These are phyloP conservation scores for Oscheius myriophilus DNA, from an alignment of 2,888 invertebrate species.

Conservation along the genomic window DNA sequence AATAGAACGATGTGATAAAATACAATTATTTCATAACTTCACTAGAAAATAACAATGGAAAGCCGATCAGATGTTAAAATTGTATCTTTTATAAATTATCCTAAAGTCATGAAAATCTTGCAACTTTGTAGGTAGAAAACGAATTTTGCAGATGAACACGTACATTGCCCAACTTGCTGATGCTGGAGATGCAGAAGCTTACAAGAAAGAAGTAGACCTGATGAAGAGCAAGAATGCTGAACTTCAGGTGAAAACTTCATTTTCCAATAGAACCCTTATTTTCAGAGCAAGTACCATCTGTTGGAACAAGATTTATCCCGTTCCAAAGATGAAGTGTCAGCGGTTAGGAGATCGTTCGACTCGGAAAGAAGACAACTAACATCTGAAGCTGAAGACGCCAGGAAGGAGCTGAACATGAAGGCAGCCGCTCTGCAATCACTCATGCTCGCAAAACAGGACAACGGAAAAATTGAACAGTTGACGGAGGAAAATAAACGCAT, in stretches of 20 bases:
- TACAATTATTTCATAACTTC: no score
- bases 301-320: slow-evolving; percentile 14
- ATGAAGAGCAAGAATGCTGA: slow-evolving; percentile 23
- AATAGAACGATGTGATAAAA: no score
- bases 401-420: slow-evolving; percentile 60
- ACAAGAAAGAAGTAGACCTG: slow-evolving; percentile 36
- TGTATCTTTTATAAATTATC: no score
- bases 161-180: slow-evolving; percentile 66
- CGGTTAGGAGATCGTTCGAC: slow-evolving; percentile 8
- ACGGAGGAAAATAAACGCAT: slow-evolving; percentile 36
- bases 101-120: no score
- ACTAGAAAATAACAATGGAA: no score
- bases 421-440: slow-evolving; percentile 60
- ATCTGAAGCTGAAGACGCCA: slow-evolving; percentile 49
- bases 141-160: slow-evolving; percentile 62
- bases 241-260: slow-evolving; percentile 11
- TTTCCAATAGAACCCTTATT: not conserved
- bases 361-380: slow-evolving; percentile 45
- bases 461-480: slow-evolving; percentile 34
- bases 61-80: no score
- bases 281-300: slow-evolving; percentile 2
- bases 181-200: slow-evolving; percentile 37
- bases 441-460: slow-evolving; percentile 58
- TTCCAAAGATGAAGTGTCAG: slow-evolving; percentile 7
- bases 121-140: no score